A percentile compares a stretch with the other conserved stretches of the same genome.
Evolutionary conservation across 64 coral and sea anemone genomes (phyloP).

Genomic region (Stichodactyla mertensii): DNA sequence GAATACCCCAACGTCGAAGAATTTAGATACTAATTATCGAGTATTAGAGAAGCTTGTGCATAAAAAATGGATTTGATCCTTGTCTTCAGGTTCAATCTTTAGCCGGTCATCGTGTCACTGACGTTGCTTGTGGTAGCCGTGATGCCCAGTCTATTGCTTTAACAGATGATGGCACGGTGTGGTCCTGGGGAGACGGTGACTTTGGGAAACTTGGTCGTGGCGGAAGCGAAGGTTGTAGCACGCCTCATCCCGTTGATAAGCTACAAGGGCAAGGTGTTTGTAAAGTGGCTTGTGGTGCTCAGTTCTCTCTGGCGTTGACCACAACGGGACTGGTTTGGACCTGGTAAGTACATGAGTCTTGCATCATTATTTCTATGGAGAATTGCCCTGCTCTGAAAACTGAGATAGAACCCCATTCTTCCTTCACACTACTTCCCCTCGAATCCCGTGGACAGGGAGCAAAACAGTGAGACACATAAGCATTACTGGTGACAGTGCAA

Average conservation of each 20-base stretch:
- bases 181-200: constrained; percentile 96
- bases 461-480: too few species aligned
- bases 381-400: too few species aligned
- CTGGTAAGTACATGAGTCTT: constrained; percentile 46
- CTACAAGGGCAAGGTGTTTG: constrained; percentile 76
- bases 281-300: constrained; percentile 93
- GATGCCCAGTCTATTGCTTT: constrained; percentile 91
- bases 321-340: constrained; percentile 87
- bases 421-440: too few species aligned
- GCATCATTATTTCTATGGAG: too few species aligned
- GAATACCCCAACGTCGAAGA: too few species aligned
- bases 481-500: too few species aligned
- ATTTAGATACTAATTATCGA: too few species aligned
- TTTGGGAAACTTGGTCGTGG: constrained; percentile 98
- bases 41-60: too few species aligned
- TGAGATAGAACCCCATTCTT: too few species aligned
- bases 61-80: not conserved
- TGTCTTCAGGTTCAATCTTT: constrained; percentile 68
- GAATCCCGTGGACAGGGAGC: too few species aligned
- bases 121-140: constrained; percentile 94
- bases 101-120: constrained; percentile 58
- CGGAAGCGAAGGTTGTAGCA: constrained; percentile 94
- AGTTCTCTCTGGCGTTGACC: constrained; percentile 88
- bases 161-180: constrained; percentile 83
- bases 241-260: constrained; percentile 86